Evolutionary conservation across 2,113 vertebrate species (phyloP), one percentile per base, ranked within the genome.

Genomic region (Paramisgurnus dabryanus): DNA sequence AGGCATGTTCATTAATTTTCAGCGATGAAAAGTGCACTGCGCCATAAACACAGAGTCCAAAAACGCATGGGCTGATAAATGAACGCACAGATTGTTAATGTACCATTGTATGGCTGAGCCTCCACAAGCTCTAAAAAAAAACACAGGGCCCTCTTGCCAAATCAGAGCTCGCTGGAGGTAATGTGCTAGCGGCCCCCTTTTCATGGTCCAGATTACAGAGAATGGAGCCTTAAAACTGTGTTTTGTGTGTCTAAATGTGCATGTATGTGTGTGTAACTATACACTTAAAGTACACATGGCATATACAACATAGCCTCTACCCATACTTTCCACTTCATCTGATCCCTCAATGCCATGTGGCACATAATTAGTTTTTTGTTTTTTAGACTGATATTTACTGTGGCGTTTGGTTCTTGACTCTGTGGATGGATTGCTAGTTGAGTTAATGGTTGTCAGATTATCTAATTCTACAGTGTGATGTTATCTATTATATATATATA

Each of bases 1-100:
- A 98, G 96, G 95, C 95, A 96, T 98, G 96, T 99, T 98, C 96
- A 98, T 99, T 99, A 97, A 98, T 99, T 99, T 96, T 96, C 96
- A 94, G 95, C 96, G 93, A 94, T 95, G 97, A 96, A 96, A 97
- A 98, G 97, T 96, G 95, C 96, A 97, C 95, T 90, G 94, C 94
- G 96, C 96, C 96, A 95, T 97, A 96, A 98, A 98, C 95, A 95
- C 91, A 94, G 94, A 95, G 95, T 96, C 97, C 96, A 95, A 94
- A 86, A 96, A 95, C 94, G 94, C 94, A 93, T 93, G 87, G 91
- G 93, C 96, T 98, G 96, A 97, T 97, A 96, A 98, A 98, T 98
- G 96, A 96, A 96, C 91, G 95, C 95, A 94, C 96, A 95, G 95
- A 95, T 96, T 96, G 95, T 96, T 97, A 96, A 96, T 96, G 97